These are phyloP conservation scores for Thymallus thymallus DNA, from an alignment of 2,113 vertebrate genomes.

Conservation along the genomic window DNA sequence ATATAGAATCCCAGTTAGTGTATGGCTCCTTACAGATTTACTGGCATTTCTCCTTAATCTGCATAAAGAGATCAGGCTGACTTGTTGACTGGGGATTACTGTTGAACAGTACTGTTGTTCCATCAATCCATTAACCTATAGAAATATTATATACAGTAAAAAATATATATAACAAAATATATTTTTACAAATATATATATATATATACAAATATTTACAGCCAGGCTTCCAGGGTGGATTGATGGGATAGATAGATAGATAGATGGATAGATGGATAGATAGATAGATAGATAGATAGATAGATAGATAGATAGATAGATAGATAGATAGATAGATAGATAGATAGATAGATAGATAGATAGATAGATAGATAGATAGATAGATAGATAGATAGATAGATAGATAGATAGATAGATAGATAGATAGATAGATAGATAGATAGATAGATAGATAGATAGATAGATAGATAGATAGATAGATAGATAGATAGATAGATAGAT, in stretches of 20 bases:
- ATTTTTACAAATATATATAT: too few relatives aligned
- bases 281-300: too few relatives aligned
- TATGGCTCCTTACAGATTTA: conserved; percentile 57
- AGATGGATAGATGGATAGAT: too few relatives aligned
- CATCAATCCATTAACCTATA: neutral
- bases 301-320: too few relatives aligned
- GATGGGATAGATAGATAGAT: too few relatives aligned
- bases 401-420: conserved; percentile 24
- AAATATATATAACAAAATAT: too few relatives aligned
- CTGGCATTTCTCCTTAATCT: conserved; percentile 59
- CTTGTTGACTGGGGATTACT: conserved; percentile 59
- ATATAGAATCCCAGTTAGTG: conserved; percentile 53
- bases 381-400: conserved; percentile 26
- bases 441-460: too few relatives aligned
- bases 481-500: too few relatives aligned
- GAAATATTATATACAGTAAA: neutral
- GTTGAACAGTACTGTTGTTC: conserved; percentile 9
- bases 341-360: conserved; percentile 16
- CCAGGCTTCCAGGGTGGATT: neutral
- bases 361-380: conserved; percentile 1
- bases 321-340: neutral
- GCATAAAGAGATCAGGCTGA: conserved; percentile 49
- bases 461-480: too few relatives aligned
- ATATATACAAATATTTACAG: too few relatives aligned
- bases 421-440: conserved; percentile 14